These are phyloP conservation scores for Meteorus cinctellus DNA, from an alignment of 2,888 invertebrate species.

Conservation along the genomic window DNA sequence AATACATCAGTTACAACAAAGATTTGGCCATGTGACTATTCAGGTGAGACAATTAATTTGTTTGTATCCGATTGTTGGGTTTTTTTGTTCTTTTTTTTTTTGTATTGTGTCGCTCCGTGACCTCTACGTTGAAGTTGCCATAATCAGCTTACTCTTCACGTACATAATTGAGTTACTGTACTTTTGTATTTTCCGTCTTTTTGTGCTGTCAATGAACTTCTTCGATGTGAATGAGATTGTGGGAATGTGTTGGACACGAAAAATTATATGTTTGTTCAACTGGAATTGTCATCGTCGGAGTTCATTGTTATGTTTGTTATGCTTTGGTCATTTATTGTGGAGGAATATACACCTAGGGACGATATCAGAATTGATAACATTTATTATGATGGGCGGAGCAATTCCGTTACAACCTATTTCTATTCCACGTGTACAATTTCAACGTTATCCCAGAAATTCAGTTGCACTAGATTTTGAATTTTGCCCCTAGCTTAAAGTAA, in stretches of 20 bases:
- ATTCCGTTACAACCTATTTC: too few relatives aligned
- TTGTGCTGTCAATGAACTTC: neutral
- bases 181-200: neutral
- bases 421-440: too few relatives aligned
- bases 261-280: neutral
- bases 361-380: too few relatives aligned
- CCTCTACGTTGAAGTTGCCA: conserved; percentile 17
- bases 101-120: conserved; percentile 38
- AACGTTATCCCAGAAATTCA: too few relatives aligned
- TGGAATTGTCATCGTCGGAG: neutral
- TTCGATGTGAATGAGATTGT: neutral
- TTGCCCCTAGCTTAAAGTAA: too few relatives aligned
- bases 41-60: conserved; percentile 61
- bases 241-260: neutral
- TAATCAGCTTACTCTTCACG: conserved; percentile 15
- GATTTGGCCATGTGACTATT: conserved; percentile 79
- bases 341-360: too few relatives aligned
- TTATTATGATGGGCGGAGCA: too few relatives aligned
- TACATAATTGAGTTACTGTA: conserved; percentile 2
- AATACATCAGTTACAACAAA: conserved; percentile 86
- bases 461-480: too few relatives aligned
- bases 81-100: conserved; percentile 22
- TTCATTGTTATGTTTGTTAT: neutral
- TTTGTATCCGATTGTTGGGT: neutral
- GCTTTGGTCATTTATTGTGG: neutral